Conservation (phyloP, 2,888 invertebrate genomes). For the Synanthedon myopaeformis region DNA sequence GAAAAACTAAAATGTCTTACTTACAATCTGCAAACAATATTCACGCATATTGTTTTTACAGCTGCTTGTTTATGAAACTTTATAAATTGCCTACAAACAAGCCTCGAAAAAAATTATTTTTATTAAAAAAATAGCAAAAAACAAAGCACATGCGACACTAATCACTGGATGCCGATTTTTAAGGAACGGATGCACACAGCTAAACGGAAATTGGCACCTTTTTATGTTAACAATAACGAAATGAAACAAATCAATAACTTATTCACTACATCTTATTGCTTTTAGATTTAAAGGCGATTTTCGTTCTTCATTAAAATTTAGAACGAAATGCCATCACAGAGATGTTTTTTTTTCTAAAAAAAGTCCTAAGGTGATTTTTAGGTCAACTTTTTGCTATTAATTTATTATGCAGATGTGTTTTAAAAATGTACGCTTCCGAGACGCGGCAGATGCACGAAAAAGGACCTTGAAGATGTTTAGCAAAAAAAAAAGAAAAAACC, state of each 20-base stretch:
- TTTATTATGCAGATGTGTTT: slow-evolving; percentile 64
- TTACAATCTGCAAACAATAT: slow-evolving; percentile 27
- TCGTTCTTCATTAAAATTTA: background rate
- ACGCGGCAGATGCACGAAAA: slow-evolving; percentile 53
- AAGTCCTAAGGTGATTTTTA: slow-evolving; percentile 31
- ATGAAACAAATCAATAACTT: background rate
- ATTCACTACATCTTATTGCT: background rate
- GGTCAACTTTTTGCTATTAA: slow-evolving; percentile 67
- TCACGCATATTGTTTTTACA: slow-evolving; percentile 24
- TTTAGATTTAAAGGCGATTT: background rate
- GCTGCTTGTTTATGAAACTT: slow-evolving; percentile 46
- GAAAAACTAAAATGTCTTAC: slow-evolving; percentile 8
- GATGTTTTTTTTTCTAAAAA: slow-evolving; percentile 8
- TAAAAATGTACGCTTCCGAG: slow-evolving; percentile 46
- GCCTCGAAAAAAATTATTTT: slow-evolving; percentile 35
- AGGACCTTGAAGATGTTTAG: slow-evolving; percentile 55
- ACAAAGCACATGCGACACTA: slow-evolving; percentile 53
- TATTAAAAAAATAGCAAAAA: slow-evolving; percentile 40
- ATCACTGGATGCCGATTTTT: slow-evolving; percentile 61
- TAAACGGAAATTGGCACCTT: slow-evolving; percentile 66
- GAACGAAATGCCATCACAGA: background rate
- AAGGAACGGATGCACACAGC: slow-evolving; percentile 55
- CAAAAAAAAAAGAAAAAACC: slow-evolving; percentile 20
- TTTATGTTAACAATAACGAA: slow-evolving; percentile 27
- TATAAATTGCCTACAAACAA: slow-evolving; percentile 44